Evolutionary conservation across 2,888 invertebrate genomes (phyloP).

Genomic region (Fissipunctia ypsillon): DNA sequence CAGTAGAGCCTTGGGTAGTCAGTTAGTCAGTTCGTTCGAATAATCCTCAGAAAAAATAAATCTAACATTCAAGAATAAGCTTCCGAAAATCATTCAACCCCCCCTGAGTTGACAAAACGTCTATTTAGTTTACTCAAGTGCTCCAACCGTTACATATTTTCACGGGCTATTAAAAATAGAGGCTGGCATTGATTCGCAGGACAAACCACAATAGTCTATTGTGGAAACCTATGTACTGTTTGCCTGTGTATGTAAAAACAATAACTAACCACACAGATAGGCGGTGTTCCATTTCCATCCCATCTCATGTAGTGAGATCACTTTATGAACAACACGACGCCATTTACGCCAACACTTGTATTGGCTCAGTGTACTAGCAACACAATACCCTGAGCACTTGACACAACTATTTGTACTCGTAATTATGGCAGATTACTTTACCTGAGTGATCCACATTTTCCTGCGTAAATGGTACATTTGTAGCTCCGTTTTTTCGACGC

Average conservation of each 20-base stretch:
- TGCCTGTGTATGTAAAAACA: conserved; percentile 71
- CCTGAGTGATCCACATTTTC: conserved; percentile 39
- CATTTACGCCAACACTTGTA: conserved; percentile 53
- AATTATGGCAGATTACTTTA: conserved; percentile 53
- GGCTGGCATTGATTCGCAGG: conserved; percentile 55
- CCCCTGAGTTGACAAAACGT: conserved; percentile 52
- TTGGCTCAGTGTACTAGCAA: conserved; percentile 37
- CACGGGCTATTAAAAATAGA: conserved; percentile 54
- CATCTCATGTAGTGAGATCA: conserved; percentile 61
- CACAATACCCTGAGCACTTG: conserved; percentile 47
- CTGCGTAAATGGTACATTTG: conserved; percentile 40
- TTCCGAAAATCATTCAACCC: conserved; percentile 43
- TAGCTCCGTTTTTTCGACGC: conserved; percentile 33
- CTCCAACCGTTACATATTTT: conserved; percentile 49
- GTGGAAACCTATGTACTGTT: conserved; percentile 51
- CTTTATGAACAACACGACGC: conserved; percentile 56
- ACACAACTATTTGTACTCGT: conserved; percentile 52
- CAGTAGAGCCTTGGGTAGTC: conserved; percentile 19
- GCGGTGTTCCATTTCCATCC: conserved; percentile 68
- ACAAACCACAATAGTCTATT: conserved; percentile 69
- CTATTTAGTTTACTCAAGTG: conserved; percentile 50
- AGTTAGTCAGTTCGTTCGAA: conserved; percentile 14
- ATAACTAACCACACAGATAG: conserved; percentile 74
- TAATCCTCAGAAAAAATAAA: conserved; percentile 51
- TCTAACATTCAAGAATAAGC: conserved; percentile 52